These are phyloP conservation scores for Plumapathes pennacea DNA, from an alignment of 92 coral and sea anemone genomes.

Conservation along the genomic window DNA sequence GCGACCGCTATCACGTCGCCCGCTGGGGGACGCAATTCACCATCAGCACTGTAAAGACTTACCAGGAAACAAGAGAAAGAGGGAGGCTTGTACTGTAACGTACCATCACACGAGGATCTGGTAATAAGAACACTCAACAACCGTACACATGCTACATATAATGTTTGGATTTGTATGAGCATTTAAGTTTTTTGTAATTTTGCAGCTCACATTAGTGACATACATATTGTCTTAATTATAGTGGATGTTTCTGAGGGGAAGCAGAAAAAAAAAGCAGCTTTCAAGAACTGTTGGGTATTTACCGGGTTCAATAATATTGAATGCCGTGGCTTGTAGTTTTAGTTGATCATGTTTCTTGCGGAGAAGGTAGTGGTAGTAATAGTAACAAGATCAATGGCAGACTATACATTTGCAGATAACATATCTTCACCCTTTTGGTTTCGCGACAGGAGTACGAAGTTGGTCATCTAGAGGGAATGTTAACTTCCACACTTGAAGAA, in stretches of 20 bases:
- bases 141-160: neutral
- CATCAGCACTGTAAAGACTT: conserved; percentile 74
- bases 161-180: neutral
- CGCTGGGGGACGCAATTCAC: conserved; percentile 41
- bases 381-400: too few relatives aligned
- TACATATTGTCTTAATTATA: too few relatives aligned
- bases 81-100: conserved; percentile 68
- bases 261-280: too few relatives aligned
- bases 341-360: too few relatives aligned
- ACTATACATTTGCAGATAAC: too few relatives aligned
- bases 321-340: too few relatives aligned
- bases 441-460: conserved; percentile 67
- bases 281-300: too few relatives aligned
- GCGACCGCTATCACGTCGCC: conserved; percentile 59
- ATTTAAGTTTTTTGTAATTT: neutral
- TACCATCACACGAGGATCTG: conserved; percentile 85
- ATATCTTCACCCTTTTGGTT: too few relatives aligned
- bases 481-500: conserved; percentile 50
- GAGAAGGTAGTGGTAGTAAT: too few relatives aligned
- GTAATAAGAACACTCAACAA: conserved; percentile 34
- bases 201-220: neutral
- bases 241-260: too few relatives aligned
- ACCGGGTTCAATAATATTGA: too few relatives aligned
- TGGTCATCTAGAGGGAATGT: conserved; percentile 67
- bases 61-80: conserved; percentile 37